Evolutionary conservation across 1,140 invertebrate genomes (phyloP).

Genomic region (Aporrectodea caliginosa): DNA sequence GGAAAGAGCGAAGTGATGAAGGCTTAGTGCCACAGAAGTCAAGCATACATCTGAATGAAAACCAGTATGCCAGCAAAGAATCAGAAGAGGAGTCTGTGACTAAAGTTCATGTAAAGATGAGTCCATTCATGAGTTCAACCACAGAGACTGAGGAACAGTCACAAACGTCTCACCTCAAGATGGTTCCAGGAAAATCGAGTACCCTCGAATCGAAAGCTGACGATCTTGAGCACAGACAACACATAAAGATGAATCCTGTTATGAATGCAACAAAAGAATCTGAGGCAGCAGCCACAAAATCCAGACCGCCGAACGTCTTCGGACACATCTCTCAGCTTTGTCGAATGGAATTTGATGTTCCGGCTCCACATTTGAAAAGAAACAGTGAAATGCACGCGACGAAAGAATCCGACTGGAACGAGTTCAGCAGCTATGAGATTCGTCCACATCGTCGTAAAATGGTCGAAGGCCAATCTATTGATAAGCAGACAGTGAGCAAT

Average conservation of each 20-base stretch:
- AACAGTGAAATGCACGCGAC: constrained; percentile 35
- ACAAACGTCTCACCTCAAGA: constrained; percentile 32
- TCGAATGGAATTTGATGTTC: constrained; percentile 35
- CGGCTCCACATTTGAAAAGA: constrained; percentile 40
- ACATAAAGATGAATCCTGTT: background rate
- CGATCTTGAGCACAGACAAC: constrained; percentile 32
- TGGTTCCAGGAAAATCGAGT: constrained; percentile 29
- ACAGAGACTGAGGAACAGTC: background rate
- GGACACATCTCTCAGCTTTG: constrained; percentile 48
- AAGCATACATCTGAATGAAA: too few species aligned
- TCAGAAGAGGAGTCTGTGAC: too few species aligned
- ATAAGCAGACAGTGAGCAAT: background rate
- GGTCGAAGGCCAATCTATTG: background rate
- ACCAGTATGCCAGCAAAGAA: too few species aligned
- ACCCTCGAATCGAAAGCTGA: constrained; percentile 36
- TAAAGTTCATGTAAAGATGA: constrained; percentile 25
- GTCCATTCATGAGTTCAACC: constrained; percentile 3
- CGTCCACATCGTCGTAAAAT: constrained; percentile 5
- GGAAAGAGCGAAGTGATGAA: too few species aligned
- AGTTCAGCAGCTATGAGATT: background rate
- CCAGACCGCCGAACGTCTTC: constrained; percentile 44
- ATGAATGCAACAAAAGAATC: constrained; percentile 37
- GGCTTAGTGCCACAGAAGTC: too few species aligned
- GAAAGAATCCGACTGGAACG: constrained; percentile 39
- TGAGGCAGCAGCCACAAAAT: constrained; percentile 36